Evolutionary conservation across 2,113 vertebrate genomes (phyloP).

Genomic region (Paratilapia polleni): DNA sequence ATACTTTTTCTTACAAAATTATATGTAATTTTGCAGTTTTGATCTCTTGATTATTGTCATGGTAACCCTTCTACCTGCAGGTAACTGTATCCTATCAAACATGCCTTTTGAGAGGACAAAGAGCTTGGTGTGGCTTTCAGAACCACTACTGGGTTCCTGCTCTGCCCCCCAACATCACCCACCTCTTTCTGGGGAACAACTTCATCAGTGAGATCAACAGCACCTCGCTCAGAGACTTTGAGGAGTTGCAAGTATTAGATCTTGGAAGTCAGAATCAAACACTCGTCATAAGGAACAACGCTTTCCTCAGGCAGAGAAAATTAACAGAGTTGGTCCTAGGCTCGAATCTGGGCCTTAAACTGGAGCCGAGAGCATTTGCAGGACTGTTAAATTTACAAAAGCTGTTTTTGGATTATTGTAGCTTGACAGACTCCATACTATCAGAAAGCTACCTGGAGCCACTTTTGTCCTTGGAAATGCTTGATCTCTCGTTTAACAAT

Average conservation of each 20-base stretch:
- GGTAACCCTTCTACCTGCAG: slow-evolving; percentile 35
- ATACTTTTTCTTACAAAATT: not conserved
- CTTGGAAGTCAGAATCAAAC: slow-evolving; percentile 70
- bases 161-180: slow-evolving; percentile 74
- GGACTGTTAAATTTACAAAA: slow-evolving; percentile 77
- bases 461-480: slow-evolving; percentile 77
- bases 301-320: slow-evolving; percentile 84
- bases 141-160: slow-evolving; percentile 77
- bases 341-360: slow-evolving; percentile 41
- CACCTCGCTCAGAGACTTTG: slow-evolving; percentile 76
- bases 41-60: not conserved
- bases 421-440: slow-evolving; percentile 79
- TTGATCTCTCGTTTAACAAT: slow-evolving; percentile 80
- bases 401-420: slow-evolving; percentile 78
- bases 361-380: slow-evolving; percentile 84
- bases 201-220: slow-evolving; percentile 77
- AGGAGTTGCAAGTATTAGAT: slow-evolving; percentile 71
- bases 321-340: slow-evolving; percentile 81
- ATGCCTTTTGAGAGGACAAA: slow-evolving; percentile 62
- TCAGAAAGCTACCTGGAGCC: slow-evolving; percentile 81
- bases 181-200: slow-evolving; percentile 81
- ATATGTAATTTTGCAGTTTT: not conserved
- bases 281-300: slow-evolving; percentile 77
- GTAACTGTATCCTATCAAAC: slow-evolving; percentile 6
- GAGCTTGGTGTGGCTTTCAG: slow-evolving; percentile 54